Percentiles rank a stretch among this genome's conserved stretches.
phyloP scores from a whole-genome alignment of 2,888 invertebrate species.

The Gnatocerus cornutus region DNA sequence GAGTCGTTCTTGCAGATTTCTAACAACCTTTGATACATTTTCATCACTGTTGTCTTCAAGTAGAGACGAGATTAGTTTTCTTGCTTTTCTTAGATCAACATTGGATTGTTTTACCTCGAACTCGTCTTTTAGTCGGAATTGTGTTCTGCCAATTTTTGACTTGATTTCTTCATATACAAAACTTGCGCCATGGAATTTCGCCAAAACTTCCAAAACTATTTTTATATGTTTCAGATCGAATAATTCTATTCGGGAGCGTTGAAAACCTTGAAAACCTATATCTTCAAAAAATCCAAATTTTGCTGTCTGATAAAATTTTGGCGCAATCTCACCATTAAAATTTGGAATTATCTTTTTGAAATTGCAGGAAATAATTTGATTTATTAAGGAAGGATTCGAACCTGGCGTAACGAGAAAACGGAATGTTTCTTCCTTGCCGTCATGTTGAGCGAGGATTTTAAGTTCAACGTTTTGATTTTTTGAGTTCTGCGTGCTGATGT shows the following conservation, averaged over 20 bases:
- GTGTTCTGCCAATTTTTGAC: neutral
- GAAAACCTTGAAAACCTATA: neutral
- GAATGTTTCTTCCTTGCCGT: constrained; percentile 7
- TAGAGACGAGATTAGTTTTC: neutral
- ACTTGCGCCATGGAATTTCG: constrained; percentile 16
- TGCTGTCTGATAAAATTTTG: neutral
- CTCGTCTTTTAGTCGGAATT: neutral
- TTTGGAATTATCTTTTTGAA: constrained; percentile 18
- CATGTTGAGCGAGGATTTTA: constrained; percentile 10
- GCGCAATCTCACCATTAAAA: constrained; percentile 23
- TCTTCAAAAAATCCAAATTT: neutral
- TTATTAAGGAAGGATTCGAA: constrained; percentile 2
- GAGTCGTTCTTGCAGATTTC: neutral
- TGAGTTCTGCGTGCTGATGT: neutral
- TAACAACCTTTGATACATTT: neutral
- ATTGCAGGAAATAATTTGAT: constrained; percentile 17
- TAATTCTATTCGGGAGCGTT: neutral
- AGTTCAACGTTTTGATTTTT: constrained; percentile 9
- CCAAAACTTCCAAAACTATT: constrained; percentile 11
- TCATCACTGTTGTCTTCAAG: neutral
- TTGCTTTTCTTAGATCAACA: neutral
- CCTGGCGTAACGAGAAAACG: constrained; percentile 21
- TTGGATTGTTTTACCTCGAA: neutral
- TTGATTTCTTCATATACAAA: constrained; percentile 13
- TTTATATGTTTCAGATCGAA: neutral